Conservation (phyloP, 2,888 invertebrate genomes). For the Sarcophaga carnaria region DNA sequence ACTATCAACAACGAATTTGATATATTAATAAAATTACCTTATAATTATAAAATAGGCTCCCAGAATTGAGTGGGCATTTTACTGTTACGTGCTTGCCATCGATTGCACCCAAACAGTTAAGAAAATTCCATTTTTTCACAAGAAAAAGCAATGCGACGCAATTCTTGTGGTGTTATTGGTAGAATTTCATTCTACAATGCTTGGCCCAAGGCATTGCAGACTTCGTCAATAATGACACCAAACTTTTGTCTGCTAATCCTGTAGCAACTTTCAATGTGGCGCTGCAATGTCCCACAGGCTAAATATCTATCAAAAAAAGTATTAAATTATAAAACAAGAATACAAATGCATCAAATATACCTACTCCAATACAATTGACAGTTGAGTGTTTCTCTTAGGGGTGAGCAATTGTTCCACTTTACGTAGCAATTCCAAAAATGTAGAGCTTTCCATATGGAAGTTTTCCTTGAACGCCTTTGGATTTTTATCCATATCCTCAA, state of each 20-base stretch:
- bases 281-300: constrained; percentile 5
- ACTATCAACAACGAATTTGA: no score
- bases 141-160: not conserved
- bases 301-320: not conserved
- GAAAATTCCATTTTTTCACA: not conserved
- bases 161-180: not conserved
- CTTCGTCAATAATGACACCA: not conserved
- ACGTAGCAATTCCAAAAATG: not conserved
- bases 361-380: not conserved
- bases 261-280: not conserved
- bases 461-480: constrained; percentile 8
- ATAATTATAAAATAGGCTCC: no score
- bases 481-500: constrained; percentile 9
- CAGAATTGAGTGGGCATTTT: no score
- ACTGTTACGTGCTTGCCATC: no score
- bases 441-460: constrained; percentile 12
- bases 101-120: no score
- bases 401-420: constrained; percentile 3
- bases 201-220: not conserved
- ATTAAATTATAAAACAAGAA: no score
- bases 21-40: no score
- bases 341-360: not conserved
- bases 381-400: constrained; percentile 11
- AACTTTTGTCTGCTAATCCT: not conserved
- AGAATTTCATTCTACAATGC: not conserved